Evolutionary conservation across 2,888 invertebrate species (phyloP), one percentile per base, ranked within the genome.

Genomic region (Drosophila ezoana): DNA sequence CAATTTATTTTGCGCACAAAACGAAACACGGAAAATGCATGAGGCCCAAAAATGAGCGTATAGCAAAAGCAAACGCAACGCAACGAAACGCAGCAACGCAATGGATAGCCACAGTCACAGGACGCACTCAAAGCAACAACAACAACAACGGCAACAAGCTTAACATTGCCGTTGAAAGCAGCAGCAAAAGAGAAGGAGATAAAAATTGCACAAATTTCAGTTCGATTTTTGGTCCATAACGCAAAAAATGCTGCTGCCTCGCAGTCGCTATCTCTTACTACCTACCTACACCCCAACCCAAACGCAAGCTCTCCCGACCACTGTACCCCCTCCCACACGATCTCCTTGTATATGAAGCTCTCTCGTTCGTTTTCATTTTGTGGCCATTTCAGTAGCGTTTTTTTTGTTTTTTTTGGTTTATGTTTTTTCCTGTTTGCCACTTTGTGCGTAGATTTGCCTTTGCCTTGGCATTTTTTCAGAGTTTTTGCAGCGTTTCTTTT

Each of bases 11-110:
- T 86, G 89, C 85, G 78, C 87, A 85, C 89, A 87, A 85, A 82
- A 82, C 86, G 89, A 87, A 87, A 87, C 89, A 84, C 83, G 85
- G 81, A 89, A 89, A 89, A 86, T 89, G 88, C 86, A 86, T 87
- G 83, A 81, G 72, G 75, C 66, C 65, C 70, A 72, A 72, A 71
- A 78, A 64, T 49, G 57, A 67, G 66, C 71, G 75, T 59, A 53
- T 48, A 57, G 64, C n/a, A 58, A 56, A 53, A 20, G 33, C 45
- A 53, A 69, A 53, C 58, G 56, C 41, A 64, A 20, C 51, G 41
- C 48, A 59, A 54, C 13, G 28, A 28, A 28, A 28, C 28, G 51
- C 44, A 63, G 47, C 62, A 54, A 52, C 43, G 62, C 76, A 63
- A 65, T 79, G 70, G 78, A 69, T 61, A 59, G 58, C 65, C 66